Evolutionary conservation across 1,140 invertebrate species (phyloP).

Genomic region (Apolygus lucorum): DNA sequence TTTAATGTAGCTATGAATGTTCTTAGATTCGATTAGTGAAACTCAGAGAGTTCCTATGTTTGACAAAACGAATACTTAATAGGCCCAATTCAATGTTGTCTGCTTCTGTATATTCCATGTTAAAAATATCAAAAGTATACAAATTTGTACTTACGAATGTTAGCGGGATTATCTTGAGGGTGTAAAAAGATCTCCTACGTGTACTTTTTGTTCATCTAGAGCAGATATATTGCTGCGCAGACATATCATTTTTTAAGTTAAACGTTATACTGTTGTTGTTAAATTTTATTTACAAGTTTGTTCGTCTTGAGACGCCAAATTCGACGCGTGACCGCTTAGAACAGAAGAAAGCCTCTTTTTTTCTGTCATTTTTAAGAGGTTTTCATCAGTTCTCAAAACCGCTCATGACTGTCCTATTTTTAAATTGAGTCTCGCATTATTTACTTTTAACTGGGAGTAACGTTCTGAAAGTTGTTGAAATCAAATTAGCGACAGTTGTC

Average conservation of each 20-base stretch:
- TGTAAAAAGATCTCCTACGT: neutral
- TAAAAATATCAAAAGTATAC: no score
- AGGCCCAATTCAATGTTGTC: no score
- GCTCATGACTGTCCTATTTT: neutral
- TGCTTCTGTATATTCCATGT: no score
- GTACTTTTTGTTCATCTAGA: neutral
- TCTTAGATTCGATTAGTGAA: no score
- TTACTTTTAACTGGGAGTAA: no score
- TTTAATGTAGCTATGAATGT: no score
- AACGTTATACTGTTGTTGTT: neutral
- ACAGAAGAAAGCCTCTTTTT: constrained; percentile 2
- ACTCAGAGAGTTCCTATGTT: no score
- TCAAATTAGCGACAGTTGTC: neutral
- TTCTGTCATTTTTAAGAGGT: constrained; percentile 11
- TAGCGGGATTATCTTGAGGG: no score
- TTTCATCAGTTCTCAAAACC: neutral
- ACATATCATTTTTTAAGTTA: neutral
- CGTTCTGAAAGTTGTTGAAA: no score
- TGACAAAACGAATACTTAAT: no score
- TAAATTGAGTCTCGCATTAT: neutral
- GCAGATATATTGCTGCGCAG: neutral
- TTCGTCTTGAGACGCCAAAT: neutral
- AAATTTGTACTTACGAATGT: no score
- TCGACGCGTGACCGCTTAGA: neutral
- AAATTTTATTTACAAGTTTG: neutral